A percentile compares a stretch with the other conserved stretches of the same genome.
These are phyloP conservation scores for Euplexia lucipara DNA, from an alignment of 2,888 invertebrate species.

Conservation along the genomic window DNA sequence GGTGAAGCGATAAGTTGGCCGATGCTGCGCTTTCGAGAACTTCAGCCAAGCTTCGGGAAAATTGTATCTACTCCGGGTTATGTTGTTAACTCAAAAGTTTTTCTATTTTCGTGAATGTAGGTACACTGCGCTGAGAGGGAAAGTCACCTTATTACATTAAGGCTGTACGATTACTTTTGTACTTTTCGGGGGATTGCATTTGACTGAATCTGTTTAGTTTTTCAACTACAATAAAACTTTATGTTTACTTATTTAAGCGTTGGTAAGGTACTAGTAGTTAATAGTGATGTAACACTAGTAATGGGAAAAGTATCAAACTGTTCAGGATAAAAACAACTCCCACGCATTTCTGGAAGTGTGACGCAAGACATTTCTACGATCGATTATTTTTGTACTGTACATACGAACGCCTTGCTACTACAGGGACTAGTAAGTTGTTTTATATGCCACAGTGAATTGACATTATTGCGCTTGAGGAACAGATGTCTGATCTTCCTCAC, in stretches of 20 bases:
- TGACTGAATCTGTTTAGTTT: slow-evolving; percentile 1
- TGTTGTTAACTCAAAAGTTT: slow-evolving; percentile 51
- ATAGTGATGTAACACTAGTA: neutral
- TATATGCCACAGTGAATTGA: neutral
- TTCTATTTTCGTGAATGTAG: slow-evolving; percentile 26
- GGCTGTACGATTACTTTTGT: neutral
- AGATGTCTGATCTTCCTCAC: slow-evolving; percentile 10
- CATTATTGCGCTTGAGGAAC: neutral
- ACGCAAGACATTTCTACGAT: neutral
- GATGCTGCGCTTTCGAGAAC: slow-evolving; percentile 67
- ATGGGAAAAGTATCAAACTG: slow-evolving; percentile 7
- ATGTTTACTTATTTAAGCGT: neutral
- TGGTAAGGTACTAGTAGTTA: neutral
- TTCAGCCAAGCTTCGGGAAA: slow-evolving; percentile 60
- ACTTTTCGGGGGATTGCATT: neutral
- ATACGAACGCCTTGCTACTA: neutral
- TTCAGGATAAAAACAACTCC: neutral
- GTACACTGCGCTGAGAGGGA: slow-evolving; percentile 11
- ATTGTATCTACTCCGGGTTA: slow-evolving; percentile 53
- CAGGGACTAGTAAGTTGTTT: neutral
- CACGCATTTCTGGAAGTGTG: slow-evolving; percentile 3
- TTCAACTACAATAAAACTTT: neutral
- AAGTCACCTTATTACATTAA: slow-evolving; percentile 34
- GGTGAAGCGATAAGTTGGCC: slow-evolving; percentile 68
- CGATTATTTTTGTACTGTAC: neutral